phyloP scores from a whole-genome alignment of 2,113 vertebrate genomes.

The Siniperca chuatsi region DNA sequence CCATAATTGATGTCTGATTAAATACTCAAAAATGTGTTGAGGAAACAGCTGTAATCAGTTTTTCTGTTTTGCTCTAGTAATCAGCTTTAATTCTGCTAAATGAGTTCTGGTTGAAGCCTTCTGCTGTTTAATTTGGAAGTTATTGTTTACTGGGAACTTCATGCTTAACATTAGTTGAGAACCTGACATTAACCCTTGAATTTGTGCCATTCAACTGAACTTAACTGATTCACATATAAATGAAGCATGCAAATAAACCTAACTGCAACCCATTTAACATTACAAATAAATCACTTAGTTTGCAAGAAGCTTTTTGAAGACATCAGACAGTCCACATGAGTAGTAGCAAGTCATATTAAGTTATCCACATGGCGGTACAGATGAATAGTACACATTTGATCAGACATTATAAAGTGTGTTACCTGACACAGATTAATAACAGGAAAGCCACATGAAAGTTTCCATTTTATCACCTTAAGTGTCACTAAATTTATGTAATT shows the following conservation, averaged over 20 bases:
- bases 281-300: background rate
- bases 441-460: background rate
- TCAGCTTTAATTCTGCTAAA: slow-evolving; percentile 17
- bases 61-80: slow-evolving; percentile 13
- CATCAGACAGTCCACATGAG: background rate
- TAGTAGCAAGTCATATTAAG: background rate
- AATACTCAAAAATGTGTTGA: background rate
- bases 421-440: background rate
- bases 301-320: too few relatives aligned
- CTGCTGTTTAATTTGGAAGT: slow-evolving; percentile 17
- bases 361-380: background rate
- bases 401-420: background rate
- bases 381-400: slow-evolving; percentile 1
- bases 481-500: background rate
- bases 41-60: slow-evolving; percentile 12
- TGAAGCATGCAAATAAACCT: background rate
- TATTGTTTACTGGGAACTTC: slow-evolving; percentile 23
- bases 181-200: background rate
- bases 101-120: slow-evolving; percentile 17
- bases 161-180: background rate
- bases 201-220: background rate
- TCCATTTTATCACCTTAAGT: background rate
- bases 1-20: slow-evolving; percentile 30
- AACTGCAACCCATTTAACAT: background rate
- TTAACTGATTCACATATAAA: background rate